Percentiles rank a stretch among this genome's conserved stretches.
phyloP scores from a whole-genome alignment of 2,888 invertebrate genomes.

The Latrodectus hesperus region DNA sequence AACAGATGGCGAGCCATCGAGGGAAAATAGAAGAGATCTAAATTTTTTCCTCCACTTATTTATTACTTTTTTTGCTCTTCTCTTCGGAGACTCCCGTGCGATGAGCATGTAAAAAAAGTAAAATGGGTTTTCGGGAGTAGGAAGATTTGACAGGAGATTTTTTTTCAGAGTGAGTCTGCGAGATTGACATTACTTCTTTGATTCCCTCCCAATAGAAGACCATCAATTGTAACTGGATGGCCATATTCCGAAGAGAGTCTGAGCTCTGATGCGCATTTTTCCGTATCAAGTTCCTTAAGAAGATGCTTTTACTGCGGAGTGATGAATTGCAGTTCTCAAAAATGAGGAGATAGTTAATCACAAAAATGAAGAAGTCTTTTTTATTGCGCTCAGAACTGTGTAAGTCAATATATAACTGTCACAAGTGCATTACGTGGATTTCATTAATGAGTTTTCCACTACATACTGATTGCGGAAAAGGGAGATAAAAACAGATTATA shows the following conservation, averaged over 20 bases:
- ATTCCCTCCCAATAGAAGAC: slow-evolving; percentile 1
- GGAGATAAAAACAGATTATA: no score
- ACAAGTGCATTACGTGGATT: no score
- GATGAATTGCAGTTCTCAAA: background rate
- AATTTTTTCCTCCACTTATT: background rate
- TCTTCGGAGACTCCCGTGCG: background rate
- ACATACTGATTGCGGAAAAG: no score
- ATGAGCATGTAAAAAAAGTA: background rate
- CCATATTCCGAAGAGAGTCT: background rate
- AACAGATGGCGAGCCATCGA: background rate
- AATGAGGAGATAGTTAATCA: slow-evolving; percentile 1
- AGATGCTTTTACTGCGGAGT: background rate
- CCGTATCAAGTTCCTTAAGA: background rate
- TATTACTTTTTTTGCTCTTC: background rate
- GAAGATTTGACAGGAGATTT: background rate
- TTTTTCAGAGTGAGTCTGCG: background rate
- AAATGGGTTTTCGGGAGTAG: background rate
- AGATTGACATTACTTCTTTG: slow-evolving; percentile 2
- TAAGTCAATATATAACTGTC: no score
- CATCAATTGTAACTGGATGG: background rate
- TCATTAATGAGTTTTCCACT: no score
- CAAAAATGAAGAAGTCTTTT: background rate
- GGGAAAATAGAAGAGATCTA: background rate
- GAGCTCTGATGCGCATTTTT: background rate
- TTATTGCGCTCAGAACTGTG: no score